Percentiles rank a stretch among this genome's conserved stretches.
Evolutionary conservation across 2,113 vertebrate genomes (phyloP).

Genomic region (Sinocyclocheilus anophthalmus): DNA sequence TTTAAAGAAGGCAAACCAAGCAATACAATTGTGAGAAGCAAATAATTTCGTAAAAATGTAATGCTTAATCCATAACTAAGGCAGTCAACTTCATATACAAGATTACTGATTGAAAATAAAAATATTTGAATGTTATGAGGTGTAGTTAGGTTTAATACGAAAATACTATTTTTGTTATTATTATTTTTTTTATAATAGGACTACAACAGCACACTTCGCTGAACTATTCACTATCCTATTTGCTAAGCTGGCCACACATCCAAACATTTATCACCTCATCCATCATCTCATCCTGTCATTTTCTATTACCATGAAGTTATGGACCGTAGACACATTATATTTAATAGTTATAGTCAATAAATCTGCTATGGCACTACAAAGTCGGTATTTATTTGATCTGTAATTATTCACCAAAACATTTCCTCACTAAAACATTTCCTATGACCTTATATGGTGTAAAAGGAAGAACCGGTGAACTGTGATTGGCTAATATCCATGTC

Average conservation of each 20-base stretch:
- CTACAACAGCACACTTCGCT: neutral
- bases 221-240: neutral
- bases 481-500: neutral
- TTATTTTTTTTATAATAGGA: neutral
- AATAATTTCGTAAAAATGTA: no score
- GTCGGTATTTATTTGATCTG: neutral
- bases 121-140: no score
- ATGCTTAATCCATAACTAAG: no score
- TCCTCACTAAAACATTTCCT: conserved; percentile 6
- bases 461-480: no score
- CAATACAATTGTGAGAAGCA: no score
- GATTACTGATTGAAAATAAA: no score
- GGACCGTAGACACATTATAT: neutral
- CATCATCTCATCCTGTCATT: neutral
- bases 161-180: no score
- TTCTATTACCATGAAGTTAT: conserved; percentile 1
- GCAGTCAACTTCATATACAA: no score
- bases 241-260: neutral
- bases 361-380: neutral
- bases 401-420: neutral
- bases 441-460: conserved; percentile 8
- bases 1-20: no score
- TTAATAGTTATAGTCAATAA: conserved; percentile 12
- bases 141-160: no score
- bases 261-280: neutral